Conservation (phyloP, 2,113 vertebrate species). For the Struthidea cinerea region DNA sequence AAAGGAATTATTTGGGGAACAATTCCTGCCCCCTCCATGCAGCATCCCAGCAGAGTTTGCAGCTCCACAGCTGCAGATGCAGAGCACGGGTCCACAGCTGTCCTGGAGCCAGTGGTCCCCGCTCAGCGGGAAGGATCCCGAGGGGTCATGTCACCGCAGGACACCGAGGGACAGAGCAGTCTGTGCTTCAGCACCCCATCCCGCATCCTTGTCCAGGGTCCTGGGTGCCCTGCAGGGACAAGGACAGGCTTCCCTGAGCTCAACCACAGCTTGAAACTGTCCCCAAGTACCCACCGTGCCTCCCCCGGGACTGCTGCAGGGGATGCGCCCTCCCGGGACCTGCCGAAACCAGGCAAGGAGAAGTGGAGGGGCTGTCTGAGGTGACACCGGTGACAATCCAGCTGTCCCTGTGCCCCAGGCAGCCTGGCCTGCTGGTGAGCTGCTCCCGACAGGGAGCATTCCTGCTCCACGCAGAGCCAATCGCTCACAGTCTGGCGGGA, state of each 20-base stretch:
- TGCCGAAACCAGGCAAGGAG: not conserved
- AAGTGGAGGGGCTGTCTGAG: not conserved
- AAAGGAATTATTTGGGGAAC: not conserved
- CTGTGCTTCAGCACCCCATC: not conserved
- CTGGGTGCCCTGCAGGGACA: not conserved
- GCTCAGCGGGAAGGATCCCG: accelerated
- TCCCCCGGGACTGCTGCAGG: not conserved
- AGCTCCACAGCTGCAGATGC: not conserved
- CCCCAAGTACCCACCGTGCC: not conserved
- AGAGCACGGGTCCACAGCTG: not conserved
- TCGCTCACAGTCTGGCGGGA: not conserved
- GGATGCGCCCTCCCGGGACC: not conserved
- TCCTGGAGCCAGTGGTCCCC: not conserved
- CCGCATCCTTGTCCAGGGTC: not conserved
- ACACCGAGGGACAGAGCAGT: not conserved
- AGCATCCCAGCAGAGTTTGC: not conserved
- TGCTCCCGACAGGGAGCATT: not conserved
- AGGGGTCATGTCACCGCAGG: not conserved
- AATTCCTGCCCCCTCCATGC: not conserved
- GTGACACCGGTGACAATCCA: not conserved
- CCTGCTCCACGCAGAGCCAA: not conserved
- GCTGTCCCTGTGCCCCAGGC: not conserved
- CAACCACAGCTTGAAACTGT: not conserved
- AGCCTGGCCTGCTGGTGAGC: not conserved
- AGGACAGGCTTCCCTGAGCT: not conserved